These are phyloP conservation scores for Autographa gamma DNA, from an alignment of 2,888 invertebrate genomes.

Conservation along the genomic window DNA sequence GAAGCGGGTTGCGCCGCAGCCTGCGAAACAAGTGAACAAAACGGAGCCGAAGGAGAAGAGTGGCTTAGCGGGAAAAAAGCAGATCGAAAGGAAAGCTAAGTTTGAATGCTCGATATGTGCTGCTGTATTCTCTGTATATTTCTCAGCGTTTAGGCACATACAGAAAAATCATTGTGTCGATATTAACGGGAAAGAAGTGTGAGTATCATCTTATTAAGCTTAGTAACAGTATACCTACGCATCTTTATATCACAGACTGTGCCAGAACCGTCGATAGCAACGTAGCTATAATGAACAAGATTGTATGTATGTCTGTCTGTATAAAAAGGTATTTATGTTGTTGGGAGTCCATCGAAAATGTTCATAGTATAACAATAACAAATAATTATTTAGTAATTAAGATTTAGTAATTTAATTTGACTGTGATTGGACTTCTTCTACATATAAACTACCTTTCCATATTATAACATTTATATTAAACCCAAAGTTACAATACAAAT, in stretches of 20 bases:
- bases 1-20: slow-evolving; percentile 23
- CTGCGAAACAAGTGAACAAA: slow-evolving; percentile 16
- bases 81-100: slow-evolving; percentile 53
- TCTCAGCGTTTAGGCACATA: slow-evolving; percentile 74
- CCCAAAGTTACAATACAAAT: no score
- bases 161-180: slow-evolving; percentile 72
- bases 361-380: no score
- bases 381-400: no score
- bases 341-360: no score
- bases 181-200: slow-evolving; percentile 67
- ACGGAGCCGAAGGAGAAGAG: slow-evolving; percentile 15
- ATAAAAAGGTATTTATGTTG: no score
- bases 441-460: no score
- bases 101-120: slow-evolving; percentile 77
- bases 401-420: no score
- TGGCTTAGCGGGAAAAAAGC: slow-evolving; percentile 14
- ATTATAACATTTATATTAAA: no score
- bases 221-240: neutral
- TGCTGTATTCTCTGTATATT: slow-evolving; percentile 66
- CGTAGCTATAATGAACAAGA: no score
- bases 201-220: slow-evolving; percentile 55
- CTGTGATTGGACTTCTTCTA: no score
- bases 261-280: no score
- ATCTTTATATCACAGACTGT: neutral
- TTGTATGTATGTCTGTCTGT: no score